Evolutionary conservation across 2,113 vertebrate species (phyloP).

Genomic region (Sebastes schlegelii): DNA sequence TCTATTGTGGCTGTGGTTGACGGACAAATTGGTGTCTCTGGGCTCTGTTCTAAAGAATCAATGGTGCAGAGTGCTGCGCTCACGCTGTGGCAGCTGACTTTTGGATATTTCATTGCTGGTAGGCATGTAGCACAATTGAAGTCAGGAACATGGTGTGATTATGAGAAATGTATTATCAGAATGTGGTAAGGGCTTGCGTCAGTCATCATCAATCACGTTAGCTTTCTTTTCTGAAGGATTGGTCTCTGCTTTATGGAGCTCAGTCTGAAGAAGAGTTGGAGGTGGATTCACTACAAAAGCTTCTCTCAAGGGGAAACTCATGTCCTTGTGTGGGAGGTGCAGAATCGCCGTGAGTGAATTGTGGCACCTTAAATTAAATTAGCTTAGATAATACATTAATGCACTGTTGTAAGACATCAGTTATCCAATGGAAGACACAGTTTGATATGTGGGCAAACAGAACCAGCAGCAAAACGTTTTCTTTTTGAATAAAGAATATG

Average conservation of each 20-base stretch:
- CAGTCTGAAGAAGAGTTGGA: slow-evolving; percentile 19
- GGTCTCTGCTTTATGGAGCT: slow-evolving; percentile 25
- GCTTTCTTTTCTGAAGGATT: slow-evolving; percentile 16
- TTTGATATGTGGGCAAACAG: background rate
- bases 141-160: slow-evolving; percentile 47
- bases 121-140: slow-evolving; percentile 46
- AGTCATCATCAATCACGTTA: slow-evolving; percentile 61
- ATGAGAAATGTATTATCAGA: slow-evolving; percentile 50
- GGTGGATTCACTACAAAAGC: slow-evolving; percentile 31
- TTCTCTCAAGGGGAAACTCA: slow-evolving; percentile 35
- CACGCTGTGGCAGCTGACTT: slow-evolving; percentile 43
- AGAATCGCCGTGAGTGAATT: slow-evolving; percentile 17
- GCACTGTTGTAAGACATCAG: background rate
- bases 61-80: slow-evolving; percentile 45
- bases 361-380: slow-evolving; percentile 33
- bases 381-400: slow-evolving; percentile 22
- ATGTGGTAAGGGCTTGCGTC: slow-evolving; percentile 34
- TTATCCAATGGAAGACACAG: background rate
- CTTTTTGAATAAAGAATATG: background rate
- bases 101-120: slow-evolving; percentile 56
- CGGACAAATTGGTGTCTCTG: slow-evolving; percentile 62
- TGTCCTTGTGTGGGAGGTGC: slow-evolving; percentile 40
- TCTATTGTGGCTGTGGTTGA: slow-evolving; percentile 36
- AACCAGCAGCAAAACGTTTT: background rate
- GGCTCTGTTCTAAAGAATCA: slow-evolving; percentile 58